Conservation (phyloP, 1,140 invertebrate genomes). For the Drosophila sp. region DNA sequence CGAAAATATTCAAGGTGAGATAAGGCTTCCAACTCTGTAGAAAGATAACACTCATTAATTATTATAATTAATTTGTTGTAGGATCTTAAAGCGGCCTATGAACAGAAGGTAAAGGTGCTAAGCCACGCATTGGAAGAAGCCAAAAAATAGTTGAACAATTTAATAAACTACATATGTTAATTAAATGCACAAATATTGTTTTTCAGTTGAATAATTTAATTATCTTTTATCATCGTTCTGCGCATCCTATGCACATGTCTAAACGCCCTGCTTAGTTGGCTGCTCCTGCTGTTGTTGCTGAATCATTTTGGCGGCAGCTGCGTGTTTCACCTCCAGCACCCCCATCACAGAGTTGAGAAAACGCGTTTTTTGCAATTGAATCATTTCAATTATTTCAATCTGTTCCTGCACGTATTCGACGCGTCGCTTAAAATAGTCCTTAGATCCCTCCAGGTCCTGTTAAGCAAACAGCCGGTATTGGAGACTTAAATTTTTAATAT, state of each 20-base stretch:
- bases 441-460: conserved; percentile 90
- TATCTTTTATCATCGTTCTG: conserved; percentile 52
- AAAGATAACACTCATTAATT: too few species aligned
- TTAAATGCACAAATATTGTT: conserved; percentile 75
- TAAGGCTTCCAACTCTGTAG: conserved; percentile 37
- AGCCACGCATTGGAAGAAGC: conserved; percentile 68
- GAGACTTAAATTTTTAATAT: too few species aligned
- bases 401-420: conserved; percentile 95
- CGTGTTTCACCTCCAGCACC: conserved; percentile 89
- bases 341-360: conserved; percentile 91
- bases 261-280: conserved; percentile 43
- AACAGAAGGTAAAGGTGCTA: conserved; percentile 77
- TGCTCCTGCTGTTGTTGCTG: conserved; percentile 65
- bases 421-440: conserved; percentile 96
- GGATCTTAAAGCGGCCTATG: conserved; percentile 77
- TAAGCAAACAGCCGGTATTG: conserved; percentile 47
- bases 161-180: conserved; percentile 72
- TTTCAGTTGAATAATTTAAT: conserved; percentile 78
- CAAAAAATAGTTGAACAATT: conserved; percentile 76
- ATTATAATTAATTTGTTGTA: conserved; percentile 2
- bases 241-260: neutral
- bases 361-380: conserved; percentile 94
- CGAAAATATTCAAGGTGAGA: conserved; percentile 87
- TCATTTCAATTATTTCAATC: conserved; percentile 95
- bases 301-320: conserved; percentile 65